phyloP scores from a whole-genome alignment of 2,113 vertebrate species.

The Ammospiza nelsoni region DNA sequence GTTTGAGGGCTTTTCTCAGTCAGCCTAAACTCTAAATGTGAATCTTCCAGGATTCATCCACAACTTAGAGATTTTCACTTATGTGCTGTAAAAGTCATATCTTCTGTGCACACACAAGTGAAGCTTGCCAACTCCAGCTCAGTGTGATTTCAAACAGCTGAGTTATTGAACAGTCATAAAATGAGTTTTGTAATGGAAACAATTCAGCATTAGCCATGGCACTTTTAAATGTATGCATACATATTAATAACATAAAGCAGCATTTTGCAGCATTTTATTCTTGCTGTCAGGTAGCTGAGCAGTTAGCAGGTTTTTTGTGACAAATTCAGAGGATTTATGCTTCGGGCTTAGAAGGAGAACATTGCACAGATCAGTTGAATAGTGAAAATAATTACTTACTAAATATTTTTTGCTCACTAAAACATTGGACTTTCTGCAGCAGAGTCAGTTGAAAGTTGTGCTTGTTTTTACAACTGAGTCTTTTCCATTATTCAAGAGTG shows the following conservation, averaged over 20 bases:
- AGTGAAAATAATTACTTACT: slow-evolving; percentile 6
- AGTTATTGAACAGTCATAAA: slow-evolving; percentile 22
- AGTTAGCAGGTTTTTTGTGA: not conserved
- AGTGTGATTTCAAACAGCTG: slow-evolving; percentile 44
- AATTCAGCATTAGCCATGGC: not conserved
- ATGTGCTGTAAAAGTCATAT: not conserved
- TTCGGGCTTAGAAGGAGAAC: not conserved
- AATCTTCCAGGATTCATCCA: not conserved
- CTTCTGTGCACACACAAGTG: not conserved
- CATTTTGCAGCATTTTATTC: not conserved
- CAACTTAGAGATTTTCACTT: not conserved
- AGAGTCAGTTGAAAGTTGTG: slow-evolving; percentile 30
- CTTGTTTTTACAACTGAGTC: slow-evolving; percentile 53
- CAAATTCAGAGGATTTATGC: not conserved
- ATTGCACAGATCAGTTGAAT: not conserved
- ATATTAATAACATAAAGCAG: not conserved
- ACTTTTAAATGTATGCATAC: not conserved
- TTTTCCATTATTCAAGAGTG: slow-evolving; percentile 60
- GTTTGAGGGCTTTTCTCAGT: not conserved
- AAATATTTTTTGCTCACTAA: slow-evolving; percentile 47
- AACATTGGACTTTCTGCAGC: slow-evolving; percentile 25
- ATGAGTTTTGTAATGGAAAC: slow-evolving; percentile 30
- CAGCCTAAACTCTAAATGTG: not conserved
- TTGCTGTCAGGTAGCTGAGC: not conserved
- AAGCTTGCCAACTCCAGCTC: slow-evolving; percentile 13